Evolutionary conservation across 2,113 vertebrate genomes (phyloP), one percentile per base, ranked within the genome.

Genomic region (Excalfactoria chinensis): DNA sequence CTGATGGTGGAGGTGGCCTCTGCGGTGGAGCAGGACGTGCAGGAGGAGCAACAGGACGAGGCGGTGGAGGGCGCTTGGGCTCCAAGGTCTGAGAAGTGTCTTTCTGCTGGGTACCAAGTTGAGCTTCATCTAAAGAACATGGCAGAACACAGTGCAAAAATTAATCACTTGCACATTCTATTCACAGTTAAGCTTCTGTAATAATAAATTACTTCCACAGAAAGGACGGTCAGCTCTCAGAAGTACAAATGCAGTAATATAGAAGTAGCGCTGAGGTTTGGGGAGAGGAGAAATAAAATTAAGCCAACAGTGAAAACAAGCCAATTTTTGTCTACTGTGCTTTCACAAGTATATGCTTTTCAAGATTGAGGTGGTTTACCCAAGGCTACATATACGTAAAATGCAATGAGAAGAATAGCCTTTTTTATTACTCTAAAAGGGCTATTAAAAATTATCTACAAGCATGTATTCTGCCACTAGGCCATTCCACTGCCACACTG

Each of bases 1-100:
- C 99, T 98, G 99, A 98, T 74, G 99, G 99, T 3, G 99, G 99
- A 22, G 99, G 99, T 0, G 99, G 99, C 34, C 99, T 98, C 73
- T 99, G 99, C 1, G 99, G 99, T 13, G 99, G 99, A 28, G 98
- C 97, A 0, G 99, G 99, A 35, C 99, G 98, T 3, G 98, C 96
- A 11, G 99, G 99, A 32, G 99, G 99, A 22, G 98, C 98, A 0
- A 98, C 92, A 0, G 99, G 99, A 3, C 99, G 98, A 86, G 99
- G 99, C 2, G 99, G 99, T 2, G 99, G 99, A 1, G 98, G 98
- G 4, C 99, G 98, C 93, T 98, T 99, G 13, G 99, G 99, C 92
- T 99, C 99, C 55, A 98, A 51, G 48, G 60, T 73, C 79, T 97
- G 97, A 49, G 95, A 60, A 75, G 97, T 63, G 6, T 98, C 98